Evolutionary conservation across 2,797 vertebrate species (phyloP), one percentile per base, ranked within the genome.

Genomic region (Chloroceryle amazona): DNA sequence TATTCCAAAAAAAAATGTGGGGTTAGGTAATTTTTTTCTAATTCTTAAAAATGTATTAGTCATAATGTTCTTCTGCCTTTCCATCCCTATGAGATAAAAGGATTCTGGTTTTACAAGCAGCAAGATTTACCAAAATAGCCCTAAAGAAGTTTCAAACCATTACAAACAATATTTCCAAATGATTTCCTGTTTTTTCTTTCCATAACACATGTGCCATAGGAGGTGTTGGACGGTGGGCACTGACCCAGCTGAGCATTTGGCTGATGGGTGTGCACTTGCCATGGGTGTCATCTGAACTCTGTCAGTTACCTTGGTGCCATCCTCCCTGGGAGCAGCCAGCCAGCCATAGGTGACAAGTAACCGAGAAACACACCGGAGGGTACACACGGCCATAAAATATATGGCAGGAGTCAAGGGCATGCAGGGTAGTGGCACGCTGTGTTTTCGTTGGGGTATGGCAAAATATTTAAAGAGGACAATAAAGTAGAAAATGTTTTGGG

Each of bases 221-320:
- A 29, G 9, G 4, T 13, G 26, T 17, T 49, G 68, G 72, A 41
- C 20, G 1, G 7, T 7, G 33, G 16, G 3, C 67, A 11, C 10
- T 14, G 16, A 51, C 41, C 35, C 1, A 0, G 39, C 66, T 46
- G 47, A 81, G 31, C 31, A 13, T 28, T 41, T 46, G 16, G 28
- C 15, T 52, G 68, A 17, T 1, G 0, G 1, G 0, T 2, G n/a
- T 17, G 13, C 0, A 0, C 31, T 62, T 46, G 33, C 1, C 1
- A 5, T 0, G 33, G 16, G 9, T 44, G 60, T 10, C 63, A 22
- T 2, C 31, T 3, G 26, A 71, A 17, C 9, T 18, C 39, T 13
- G 25, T 0, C 0, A 10, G 25, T 44, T 4, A 22, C 28, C 17
- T 16, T 13, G 8, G 65, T 11, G 68, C 13, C 71, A 26, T 9